Conservation (phyloP, 1,140 invertebrate species). For the Euglossa dilemma region DNA sequence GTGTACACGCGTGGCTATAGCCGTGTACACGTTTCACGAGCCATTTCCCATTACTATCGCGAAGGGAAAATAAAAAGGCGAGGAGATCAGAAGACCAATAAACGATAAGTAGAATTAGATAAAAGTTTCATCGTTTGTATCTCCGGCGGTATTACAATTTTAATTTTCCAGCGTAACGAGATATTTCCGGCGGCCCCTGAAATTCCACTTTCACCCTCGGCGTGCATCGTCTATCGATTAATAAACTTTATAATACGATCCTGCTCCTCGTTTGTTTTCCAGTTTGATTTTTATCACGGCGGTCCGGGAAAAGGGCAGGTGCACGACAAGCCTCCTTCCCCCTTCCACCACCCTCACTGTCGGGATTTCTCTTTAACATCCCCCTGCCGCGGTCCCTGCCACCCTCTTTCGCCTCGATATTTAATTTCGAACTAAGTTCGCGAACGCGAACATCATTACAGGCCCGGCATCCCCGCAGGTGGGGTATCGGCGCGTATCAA, state of each 20-base stretch:
- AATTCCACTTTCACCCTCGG: slow-evolving; percentile 39
- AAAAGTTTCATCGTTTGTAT: slow-evolving; percentile 9
- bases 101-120: slow-evolving; percentile 4
- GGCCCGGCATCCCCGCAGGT: slow-evolving; percentile 66
- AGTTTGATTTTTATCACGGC: slow-evolving; percentile 76
- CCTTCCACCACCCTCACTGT: background rate
- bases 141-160: background rate
- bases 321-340: slow-evolving; percentile 46
- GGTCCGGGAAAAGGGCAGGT: slow-evolving; percentile 66
- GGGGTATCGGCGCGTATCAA: slow-evolving; percentile 73
- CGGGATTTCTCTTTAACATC: slow-evolving; percentile 56
- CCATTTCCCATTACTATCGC: no score
- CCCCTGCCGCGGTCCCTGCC: slow-evolving; percentile 10
- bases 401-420: slow-evolving; percentile 67
- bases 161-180: slow-evolving; percentile 48
- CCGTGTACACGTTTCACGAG: no score
- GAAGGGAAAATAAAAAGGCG: background rate
- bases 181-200: slow-evolving; percentile 53
- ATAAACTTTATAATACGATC: slow-evolving; percentile 81
- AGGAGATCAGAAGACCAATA: background rate
- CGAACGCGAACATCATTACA: slow-evolving; percentile 70
- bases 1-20: no score
- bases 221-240: slow-evolving; percentile 78
- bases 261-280: slow-evolving; percentile 73
- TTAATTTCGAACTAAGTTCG: slow-evolving; percentile 79